Evolutionary conservation across 1,140 invertebrate species (phyloP).

Genomic region (Trichonephila clavipes): DNA sequence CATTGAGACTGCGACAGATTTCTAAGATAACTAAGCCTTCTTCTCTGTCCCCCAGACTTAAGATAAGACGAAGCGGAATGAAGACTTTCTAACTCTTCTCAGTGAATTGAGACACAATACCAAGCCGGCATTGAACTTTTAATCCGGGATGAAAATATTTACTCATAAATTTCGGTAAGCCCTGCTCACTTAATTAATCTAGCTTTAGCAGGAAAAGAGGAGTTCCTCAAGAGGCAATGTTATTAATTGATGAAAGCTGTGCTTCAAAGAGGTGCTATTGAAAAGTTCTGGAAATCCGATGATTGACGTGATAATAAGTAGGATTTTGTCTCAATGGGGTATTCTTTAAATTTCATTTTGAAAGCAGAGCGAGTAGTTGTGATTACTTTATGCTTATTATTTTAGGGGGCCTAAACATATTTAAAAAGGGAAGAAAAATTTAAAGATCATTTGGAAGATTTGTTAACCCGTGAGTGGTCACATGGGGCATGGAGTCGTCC

Average conservation of each 20-base stretch:
- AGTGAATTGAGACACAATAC: constrained; percentile 20
- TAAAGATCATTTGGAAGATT: neutral
- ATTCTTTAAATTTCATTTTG: constrained; percentile 32
- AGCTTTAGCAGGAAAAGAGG: constrained; percentile 23
- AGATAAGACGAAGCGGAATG: constrained; percentile 4
- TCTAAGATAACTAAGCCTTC: neutral
- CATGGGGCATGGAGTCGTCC: too few species aligned
- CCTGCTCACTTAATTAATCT: constrained; percentile 61
- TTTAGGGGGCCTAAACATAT: neutral
- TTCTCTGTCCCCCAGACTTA: constrained; percentile 1
- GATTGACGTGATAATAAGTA: constrained; percentile 58
- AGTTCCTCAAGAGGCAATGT: constrained; percentile 15
- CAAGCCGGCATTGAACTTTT: constrained; percentile 54
- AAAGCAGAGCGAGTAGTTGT: neutral
- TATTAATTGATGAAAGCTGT: constrained; percentile 40
- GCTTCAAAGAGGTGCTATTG: neutral
- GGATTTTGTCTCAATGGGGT: constrained; percentile 29
- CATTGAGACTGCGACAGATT: neutral
- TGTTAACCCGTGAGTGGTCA: too few species aligned
- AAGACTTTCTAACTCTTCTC: neutral
- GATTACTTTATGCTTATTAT: neutral
- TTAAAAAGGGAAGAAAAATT: neutral
- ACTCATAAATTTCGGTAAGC: constrained; percentile 70
- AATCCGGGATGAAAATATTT: constrained; percentile 71
- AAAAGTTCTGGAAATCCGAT: constrained; percentile 33